Base-by-base conservation (phyloP, 2,888 invertebrate species). In the Zygogramma bicolorata region DNA sequence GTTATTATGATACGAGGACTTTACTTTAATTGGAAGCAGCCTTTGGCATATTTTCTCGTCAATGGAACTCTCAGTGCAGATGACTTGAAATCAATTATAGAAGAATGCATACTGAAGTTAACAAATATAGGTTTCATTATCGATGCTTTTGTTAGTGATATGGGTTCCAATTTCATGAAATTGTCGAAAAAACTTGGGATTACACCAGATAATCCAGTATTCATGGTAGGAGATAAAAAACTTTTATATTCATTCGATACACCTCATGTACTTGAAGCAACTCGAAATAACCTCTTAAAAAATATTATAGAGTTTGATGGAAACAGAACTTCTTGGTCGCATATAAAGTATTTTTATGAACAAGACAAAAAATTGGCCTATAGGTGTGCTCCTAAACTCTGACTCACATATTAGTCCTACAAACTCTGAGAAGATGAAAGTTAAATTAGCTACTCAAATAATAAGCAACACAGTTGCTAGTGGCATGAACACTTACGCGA, bases 371-470 rank as follows among this genome's bases (percentile, higher is more conserved):
- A 68, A 15, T 31, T 20, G 18, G 15, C 59, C 2, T 46, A 63
- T 34, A 62, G 73, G 59, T 8, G 58, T 42, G 80, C 75, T 15
- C 79, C 75, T 58, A 79, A 78, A 70, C 38, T 78, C 13, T 77
- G 65, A 78, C 22, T 42, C 73, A 1, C 80, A 80, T 69, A 66
- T 80, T 7, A 57, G 62, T 68, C 78, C 75, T 61, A 72, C 67
- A 13, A 76, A 66, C 49, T 77, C 80, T 66, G 69, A 79, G 63
- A 80, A 76, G n/a, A n/a, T n/a, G n/a, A n/a, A n/a, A n/a, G n/a
- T n/a, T n/a, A n/a, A n/a, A n/a, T n/a, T n/a, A n/a, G 63, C 40
- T 3, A 57, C 65, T 4, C 80, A 80, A 72, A 38, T 78, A 38
- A 70, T 80, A 1, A 80, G 80, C 69, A 29, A 53, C 15, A 75